phyloP scores from a whole-genome alignment of 2,797 vertebrate species.

The Enteromius trimaculatus region DNA sequence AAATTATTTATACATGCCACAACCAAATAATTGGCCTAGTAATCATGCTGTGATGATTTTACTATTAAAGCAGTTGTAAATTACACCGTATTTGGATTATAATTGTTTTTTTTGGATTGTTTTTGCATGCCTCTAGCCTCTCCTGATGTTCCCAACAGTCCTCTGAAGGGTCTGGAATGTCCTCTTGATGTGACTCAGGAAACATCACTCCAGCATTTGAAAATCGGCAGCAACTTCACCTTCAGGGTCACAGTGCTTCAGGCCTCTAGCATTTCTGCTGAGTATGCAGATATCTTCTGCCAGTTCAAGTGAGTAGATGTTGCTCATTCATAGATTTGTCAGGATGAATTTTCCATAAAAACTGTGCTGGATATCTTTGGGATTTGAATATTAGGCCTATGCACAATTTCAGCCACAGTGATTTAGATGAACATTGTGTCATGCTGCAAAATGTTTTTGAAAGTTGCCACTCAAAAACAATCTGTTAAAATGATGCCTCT shows the following conservation, averaged over 20 bases:
- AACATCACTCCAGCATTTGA: slow-evolving; percentile 84
- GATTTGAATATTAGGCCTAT: not conserved
- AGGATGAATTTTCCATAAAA: not conserved
- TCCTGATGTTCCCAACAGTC: slow-evolving; percentile 82
- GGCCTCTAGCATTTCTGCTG: slow-evolving; percentile 96
- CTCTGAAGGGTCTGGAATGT: slow-evolving; percentile 78
- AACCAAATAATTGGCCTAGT: not conserved
- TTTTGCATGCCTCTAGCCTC: slow-evolving; percentile 65
- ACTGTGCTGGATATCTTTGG: not conserved
- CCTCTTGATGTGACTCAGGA: slow-evolving; percentile 77
- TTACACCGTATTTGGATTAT: not conserved
- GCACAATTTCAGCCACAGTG: no score
- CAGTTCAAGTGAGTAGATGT: slow-evolving; percentile 91
- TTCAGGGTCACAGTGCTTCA: slow-evolving; percentile 97
- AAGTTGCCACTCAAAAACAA: not conserved
- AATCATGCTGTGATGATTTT: slow-evolving; percentile 2
- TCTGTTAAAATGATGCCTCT: not conserved
- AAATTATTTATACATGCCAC: not conserved
- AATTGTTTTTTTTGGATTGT: not conserved
- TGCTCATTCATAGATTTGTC: not conserved
- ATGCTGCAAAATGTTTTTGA: not conserved
- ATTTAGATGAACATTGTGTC: not conserved
- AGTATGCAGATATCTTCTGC: slow-evolving; percentile 98
- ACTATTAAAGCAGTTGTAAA: slow-evolving; percentile 12
- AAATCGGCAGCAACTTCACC: slow-evolving; percentile 93